phyloP scores from a whole-genome alignment of 2,113 vertebrate genomes.

The Ondatra zibethicus region DNA sequence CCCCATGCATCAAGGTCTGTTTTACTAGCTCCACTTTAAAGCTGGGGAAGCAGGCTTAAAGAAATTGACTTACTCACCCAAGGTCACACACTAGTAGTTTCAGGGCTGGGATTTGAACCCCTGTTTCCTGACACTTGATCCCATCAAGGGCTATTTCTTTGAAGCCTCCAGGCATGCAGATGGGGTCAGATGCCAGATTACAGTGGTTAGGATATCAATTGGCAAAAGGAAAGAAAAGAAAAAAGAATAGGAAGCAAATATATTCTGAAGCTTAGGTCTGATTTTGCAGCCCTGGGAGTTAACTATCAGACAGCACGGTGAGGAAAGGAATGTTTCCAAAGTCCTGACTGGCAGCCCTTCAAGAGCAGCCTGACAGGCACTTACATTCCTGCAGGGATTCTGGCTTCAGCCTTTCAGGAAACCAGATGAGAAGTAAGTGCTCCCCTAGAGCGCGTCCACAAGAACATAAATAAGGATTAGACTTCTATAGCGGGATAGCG shows the following conservation, averaged over 20 bases:
- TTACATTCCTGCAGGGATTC: not conserved
- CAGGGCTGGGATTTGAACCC: slow-evolving; percentile 51
- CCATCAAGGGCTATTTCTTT: not conserved
- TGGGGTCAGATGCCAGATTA: not conserved
- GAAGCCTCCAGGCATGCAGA: slow-evolving; percentile 3
- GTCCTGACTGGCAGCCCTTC: not conserved
- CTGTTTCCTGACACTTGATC: slow-evolving; percentile 7
- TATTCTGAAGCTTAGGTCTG: not conserved
- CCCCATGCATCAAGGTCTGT: slow-evolving; percentile 36
- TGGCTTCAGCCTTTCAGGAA: slow-evolving; percentile 40
- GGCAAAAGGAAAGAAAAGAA: not conserved
- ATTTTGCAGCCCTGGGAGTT: not conserved
- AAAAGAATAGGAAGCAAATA: not conserved
- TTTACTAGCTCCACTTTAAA: slow-evolving; percentile 55
- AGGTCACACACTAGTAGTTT: slow-evolving; percentile 20
- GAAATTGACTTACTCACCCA: slow-evolving; percentile 44
- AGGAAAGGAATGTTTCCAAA: not conserved
- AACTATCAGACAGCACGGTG: not conserved
- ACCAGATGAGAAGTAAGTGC: not conserved
- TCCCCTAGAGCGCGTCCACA: slow-evolving; percentile 10
- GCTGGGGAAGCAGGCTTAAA: slow-evolving; percentile 2
- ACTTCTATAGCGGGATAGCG: not conserved
- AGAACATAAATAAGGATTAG: slow-evolving; percentile 35
- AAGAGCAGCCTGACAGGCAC: not conserved
- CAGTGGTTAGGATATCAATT: not conserved